Conservation (phyloP, 2,113 vertebrate genomes). For the Elgaria multicarinata region DNA sequence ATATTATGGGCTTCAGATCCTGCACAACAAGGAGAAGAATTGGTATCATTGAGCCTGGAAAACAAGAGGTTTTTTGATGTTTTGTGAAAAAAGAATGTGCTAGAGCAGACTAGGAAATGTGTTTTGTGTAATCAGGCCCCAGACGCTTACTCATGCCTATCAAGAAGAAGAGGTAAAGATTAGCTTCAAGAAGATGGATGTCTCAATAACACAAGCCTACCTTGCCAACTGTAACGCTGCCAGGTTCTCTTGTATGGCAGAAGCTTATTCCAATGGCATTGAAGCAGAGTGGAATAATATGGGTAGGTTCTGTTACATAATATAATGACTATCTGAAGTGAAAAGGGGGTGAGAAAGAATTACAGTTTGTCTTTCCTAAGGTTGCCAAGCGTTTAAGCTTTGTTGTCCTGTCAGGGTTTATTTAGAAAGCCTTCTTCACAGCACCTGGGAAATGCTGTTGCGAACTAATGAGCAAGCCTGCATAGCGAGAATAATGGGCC, state of each 20-base stretch:
- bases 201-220: constrained; percentile 22
- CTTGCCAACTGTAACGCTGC: constrained; percentile 40
- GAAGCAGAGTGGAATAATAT: constrained; percentile 6
- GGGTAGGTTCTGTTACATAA: not conserved
- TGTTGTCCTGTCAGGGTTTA: constrained; percentile 49
- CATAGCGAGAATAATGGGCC: constrained; percentile 12
- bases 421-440: constrained; percentile 32
- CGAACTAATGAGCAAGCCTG: constrained; percentile 23
- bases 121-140: not conserved
- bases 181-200: constrained; percentile 18
- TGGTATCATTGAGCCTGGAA: not conserved
- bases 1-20: not conserved
- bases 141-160: not conserved
- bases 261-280: constrained; percentile 43
- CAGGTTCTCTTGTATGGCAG: constrained; percentile 17
- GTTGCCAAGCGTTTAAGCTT: constrained; percentile 28
- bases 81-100: not conserved
- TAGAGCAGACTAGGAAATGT: not conserved
- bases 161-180: not conserved
- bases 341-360: not conserved
- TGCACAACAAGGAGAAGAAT: not conserved
- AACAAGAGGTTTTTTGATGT: not conserved
- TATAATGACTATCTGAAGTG: constrained; percentile 15
- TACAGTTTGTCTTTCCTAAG: constrained; percentile 21
- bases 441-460: constrained; percentile 40